These are phyloP conservation scores for Bolinopsis microptera DNA, from an alignment of 37 sponge, comb jelly and placozoan genomes.

Conservation along the genomic window DNA sequence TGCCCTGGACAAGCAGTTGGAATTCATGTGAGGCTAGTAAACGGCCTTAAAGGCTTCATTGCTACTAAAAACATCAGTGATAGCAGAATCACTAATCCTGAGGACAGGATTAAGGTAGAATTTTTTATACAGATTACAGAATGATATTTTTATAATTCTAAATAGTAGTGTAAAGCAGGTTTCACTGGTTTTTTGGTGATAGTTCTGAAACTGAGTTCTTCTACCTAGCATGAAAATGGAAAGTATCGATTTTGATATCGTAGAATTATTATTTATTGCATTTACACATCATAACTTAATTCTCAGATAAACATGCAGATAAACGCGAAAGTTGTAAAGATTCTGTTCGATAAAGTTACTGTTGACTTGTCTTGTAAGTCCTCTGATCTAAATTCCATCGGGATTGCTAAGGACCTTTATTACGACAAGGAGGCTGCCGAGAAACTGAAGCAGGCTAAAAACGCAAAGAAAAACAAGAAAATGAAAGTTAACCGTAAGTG, in stretches of 20 bases:
- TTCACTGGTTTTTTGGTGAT: neutral
- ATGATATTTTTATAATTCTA: neutral
- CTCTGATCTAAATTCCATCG: constrained; percentile 76
- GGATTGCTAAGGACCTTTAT: constrained; percentile 81
- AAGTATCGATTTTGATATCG: no score
- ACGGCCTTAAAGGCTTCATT: constrained; percentile 91
- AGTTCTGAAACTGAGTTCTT: neutral
- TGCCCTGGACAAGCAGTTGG: constrained; percentile 96
- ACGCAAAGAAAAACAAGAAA: constrained; percentile 71
- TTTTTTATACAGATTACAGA: no score
- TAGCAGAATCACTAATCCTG: constrained; percentile 74
- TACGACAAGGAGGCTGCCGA: constrained; percentile 80
- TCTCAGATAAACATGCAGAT: constrained; percentile 85
- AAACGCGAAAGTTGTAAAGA: constrained; percentile 59
- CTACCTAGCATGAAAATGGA: neutral
- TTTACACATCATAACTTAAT: neutral
- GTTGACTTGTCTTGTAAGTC: constrained; percentile 89
- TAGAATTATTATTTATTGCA: no score
- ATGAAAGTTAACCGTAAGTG: constrained; percentile 68
- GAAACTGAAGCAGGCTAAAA: constrained; percentile 72
- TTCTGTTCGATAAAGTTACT: constrained; percentile 80
- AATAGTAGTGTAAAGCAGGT: no score
- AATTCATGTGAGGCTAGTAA: constrained; percentile 82
- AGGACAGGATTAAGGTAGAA: constrained; percentile 85
- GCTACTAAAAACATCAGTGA: constrained; percentile 91